Base-by-base conservation (phyloP, 2,797 vertebrate species). In the Tenualosa thibaudeaui region DNA sequence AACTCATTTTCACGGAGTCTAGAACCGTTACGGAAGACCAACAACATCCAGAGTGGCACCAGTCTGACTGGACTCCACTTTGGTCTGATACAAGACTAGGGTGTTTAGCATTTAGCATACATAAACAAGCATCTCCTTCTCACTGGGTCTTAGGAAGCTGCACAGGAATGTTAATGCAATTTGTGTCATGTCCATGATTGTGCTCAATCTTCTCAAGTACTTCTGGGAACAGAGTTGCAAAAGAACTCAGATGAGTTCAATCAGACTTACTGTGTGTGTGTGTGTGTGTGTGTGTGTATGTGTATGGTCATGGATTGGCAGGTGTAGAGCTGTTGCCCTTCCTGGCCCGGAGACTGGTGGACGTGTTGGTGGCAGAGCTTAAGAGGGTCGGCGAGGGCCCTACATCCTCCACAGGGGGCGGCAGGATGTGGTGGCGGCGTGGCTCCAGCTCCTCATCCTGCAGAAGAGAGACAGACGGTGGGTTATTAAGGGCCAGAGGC, bases 371-470 rank as follows among this genome's bases (percentile, higher is more conserved):
- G 26, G 3, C 65, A 37, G 50, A 49, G 22, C 26, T 53, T 40
- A 84, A 65, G 15, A 6, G 19, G 0, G 49, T n/a, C 13, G 90
- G 53, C 71, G 89, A 85, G 12, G 83, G 85, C 31, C 85, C 54
- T 1, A 43, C 0, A 17, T 71, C 43, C 60, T 83, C 86, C 43
- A 56, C 1, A 4, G 37, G 83, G 1, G 85, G 85, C 31, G 81
- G 86, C 17, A 82, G n/a, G 22, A 3, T 71, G 22, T 4, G 83
- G 22, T 3, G 22, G 0, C 0, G 60, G 62, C 37, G 85, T 17
- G 84, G 85, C 0, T 90, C 91, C 86, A 92, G 81, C 46, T 96
- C 95, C 50, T 95, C 95, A 88, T 96, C 96, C 96, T 97, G 88
- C 68, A 86, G 83, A 88, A 82, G 82, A 71, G 7, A 71, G 26